phyloP scores from a whole-genome alignment of 1,140 invertebrate species.

The Amphibalanus amphitrite region DNA sequence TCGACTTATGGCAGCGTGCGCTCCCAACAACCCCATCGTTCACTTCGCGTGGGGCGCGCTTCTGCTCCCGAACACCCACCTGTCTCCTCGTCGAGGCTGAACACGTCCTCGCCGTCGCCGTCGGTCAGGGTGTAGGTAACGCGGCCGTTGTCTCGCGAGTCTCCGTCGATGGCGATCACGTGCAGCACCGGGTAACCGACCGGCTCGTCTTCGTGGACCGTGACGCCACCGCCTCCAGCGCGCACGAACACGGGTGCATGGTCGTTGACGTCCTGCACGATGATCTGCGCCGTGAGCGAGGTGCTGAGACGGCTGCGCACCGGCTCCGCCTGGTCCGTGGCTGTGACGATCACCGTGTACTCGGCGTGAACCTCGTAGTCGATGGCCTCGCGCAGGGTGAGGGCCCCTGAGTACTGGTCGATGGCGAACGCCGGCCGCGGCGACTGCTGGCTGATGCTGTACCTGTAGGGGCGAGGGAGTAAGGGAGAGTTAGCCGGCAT shows the following conservation, averaged over 20 bases:
- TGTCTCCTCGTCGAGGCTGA: neutral
- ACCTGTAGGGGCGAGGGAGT: too few relatives aligned
- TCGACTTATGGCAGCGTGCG: too few relatives aligned
- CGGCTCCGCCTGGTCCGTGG: slow-evolving; percentile 38
- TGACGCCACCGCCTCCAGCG: slow-evolving; percentile 22
- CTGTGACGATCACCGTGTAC: slow-evolving; percentile 63
- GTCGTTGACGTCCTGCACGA: slow-evolving; percentile 70
- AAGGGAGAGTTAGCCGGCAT: too few relatives aligned
- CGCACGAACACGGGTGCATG: slow-evolving; percentile 65
- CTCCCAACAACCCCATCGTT: too few relatives aligned
- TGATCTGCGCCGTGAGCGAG: slow-evolving; percentile 60
- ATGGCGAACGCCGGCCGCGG: slow-evolving; percentile 49
- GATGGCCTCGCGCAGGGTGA: slow-evolving; percentile 49
- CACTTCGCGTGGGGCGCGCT: too few relatives aligned
- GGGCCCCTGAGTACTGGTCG: slow-evolving; percentile 59
- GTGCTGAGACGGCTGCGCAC: slow-evolving; percentile 36
- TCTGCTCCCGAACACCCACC: too few relatives aligned
- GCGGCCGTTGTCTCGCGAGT: slow-evolving; percentile 69
- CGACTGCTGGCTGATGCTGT: slow-evolving; percentile 47
- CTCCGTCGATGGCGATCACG: slow-evolving; percentile 67
- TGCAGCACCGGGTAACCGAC: slow-evolving; percentile 47
- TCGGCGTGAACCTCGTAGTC: slow-evolving; percentile 63
- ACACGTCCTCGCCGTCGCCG: slow-evolving; percentile 30
- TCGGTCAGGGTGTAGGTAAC: slow-evolving; percentile 59
- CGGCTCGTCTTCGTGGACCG: slow-evolving; percentile 31